Conservation (phyloP, 2,113 vertebrate genomes). For the Chloropsis cyanopogon region DNA sequence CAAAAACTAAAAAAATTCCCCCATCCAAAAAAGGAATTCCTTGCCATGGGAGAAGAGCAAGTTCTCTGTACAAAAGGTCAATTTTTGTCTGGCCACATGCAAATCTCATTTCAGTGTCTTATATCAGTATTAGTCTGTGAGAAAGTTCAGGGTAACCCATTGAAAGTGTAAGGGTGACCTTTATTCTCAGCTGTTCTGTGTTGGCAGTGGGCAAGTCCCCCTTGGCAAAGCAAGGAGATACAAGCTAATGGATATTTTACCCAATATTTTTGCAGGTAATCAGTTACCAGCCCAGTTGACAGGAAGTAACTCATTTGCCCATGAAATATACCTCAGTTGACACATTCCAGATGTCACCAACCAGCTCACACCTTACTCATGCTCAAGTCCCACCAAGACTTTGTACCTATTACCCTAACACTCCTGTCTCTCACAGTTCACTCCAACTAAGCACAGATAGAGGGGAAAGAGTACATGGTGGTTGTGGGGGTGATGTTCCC, state of each 20-base stretch:
- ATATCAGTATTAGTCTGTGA: background rate
- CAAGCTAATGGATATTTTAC: background rate
- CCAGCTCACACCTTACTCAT: background rate
- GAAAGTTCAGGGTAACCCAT: background rate
- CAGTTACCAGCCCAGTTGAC: background rate
- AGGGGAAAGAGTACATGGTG: background rate
- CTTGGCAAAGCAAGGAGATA: background rate
- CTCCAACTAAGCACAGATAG: background rate
- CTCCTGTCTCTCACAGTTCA: background rate
- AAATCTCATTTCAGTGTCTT: background rate
- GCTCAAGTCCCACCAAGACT: background rate
- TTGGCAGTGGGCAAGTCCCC: background rate
- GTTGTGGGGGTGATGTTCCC: background rate
- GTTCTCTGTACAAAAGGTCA: background rate
- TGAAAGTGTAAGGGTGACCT: background rate
- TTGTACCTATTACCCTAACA: rapidly evolving
- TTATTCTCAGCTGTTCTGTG: background rate
- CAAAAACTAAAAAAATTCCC: background rate
- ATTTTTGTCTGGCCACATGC: background rate
- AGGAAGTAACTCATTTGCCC: background rate
- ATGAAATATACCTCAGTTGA: background rate
- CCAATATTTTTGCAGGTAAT: background rate
- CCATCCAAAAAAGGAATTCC: background rate
- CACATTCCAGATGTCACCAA: background rate
- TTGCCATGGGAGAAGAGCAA: background rate